Percentiles rank a stretch among this genome's conserved stretches.
phyloP scores from a whole-genome alignment of 2,888 invertebrate genomes.

The Tiliacea citrago region DNA sequence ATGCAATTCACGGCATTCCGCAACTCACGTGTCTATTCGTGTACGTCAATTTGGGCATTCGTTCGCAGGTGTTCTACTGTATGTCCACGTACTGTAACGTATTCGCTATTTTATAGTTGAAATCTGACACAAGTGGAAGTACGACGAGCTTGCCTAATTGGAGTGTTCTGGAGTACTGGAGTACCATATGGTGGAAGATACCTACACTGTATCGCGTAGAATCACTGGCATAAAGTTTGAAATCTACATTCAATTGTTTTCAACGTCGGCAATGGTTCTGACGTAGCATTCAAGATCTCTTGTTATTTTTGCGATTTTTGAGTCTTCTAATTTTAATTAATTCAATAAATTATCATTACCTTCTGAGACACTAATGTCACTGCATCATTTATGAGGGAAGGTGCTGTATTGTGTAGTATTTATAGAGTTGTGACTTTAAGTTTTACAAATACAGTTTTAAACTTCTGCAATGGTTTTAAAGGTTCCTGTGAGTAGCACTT shows the following conservation, averaged over 20 bases:
- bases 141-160: constrained; percentile 69
- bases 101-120: constrained; percentile 72
- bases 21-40: background rate
- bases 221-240: constrained; percentile 14
- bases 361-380: background rate
- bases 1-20: background rate
- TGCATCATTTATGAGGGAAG: background rate
- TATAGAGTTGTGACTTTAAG: background rate
- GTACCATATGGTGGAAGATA: constrained; percentile 43
- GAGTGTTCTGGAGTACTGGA: constrained; percentile 62
- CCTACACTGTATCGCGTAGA: constrained; percentile 6
- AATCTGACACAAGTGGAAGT: constrained; percentile 68
- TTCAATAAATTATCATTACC: background rate
- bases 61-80: background rate
- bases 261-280: constrained; percentile 11
- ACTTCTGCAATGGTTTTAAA: background rate
- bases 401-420: background rate
- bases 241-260: constrained; percentile 38
- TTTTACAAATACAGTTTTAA: no score
- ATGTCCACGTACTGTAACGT: constrained; percentile 23
- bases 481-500: background rate
- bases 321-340: background rate
- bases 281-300: background rate
- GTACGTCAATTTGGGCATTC: background rate
- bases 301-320: background rate